Percentiles rank a stretch among this genome's conserved stretches.
Conservation (phyloP, 2,113 vertebrate species). For the Dinomys branickii region DNA sequence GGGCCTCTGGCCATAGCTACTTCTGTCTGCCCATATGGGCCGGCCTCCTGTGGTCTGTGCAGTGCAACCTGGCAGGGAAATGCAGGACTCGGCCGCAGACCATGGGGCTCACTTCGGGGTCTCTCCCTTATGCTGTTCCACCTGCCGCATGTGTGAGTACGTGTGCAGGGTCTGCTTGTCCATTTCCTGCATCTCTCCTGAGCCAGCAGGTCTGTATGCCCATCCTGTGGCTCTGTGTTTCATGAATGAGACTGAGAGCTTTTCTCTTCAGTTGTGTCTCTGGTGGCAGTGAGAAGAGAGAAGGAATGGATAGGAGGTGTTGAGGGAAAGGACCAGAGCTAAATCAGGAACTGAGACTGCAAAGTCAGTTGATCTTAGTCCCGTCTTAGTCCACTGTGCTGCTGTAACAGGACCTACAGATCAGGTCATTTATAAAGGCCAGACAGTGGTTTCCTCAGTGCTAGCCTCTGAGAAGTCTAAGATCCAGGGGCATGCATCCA, state of each 20-base stretch:
- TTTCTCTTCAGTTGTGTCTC: background rate
- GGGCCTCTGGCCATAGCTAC: background rate
- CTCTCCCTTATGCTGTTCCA: background rate
- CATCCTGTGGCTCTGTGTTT: background rate
- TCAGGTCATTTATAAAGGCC: background rate
- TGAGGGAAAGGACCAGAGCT: background rate
- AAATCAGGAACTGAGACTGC: background rate
- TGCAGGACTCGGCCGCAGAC: rapidly evolving
- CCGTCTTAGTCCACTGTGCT: background rate
- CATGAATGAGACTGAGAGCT: background rate
- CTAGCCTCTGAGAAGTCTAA: background rate
- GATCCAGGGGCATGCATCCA: background rate
- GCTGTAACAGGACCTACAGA: background rate
- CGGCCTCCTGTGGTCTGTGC: background rate
- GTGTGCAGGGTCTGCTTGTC: background rate
- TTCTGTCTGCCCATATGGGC: background rate
- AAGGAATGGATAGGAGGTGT: background rate
- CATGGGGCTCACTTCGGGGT: background rate
- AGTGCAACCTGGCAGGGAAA: background rate
- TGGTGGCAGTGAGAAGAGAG: background rate
- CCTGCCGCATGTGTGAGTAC: background rate
- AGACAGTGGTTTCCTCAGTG: background rate
- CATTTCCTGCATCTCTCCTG: background rate
- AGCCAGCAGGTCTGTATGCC: background rate
- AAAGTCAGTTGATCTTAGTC: background rate